A percentile compares a stretch with the other conserved stretches of the same genome.
phyloP scores from a whole-genome alignment of 2,797 vertebrate species.

The Delichon dasypus region DNA sequence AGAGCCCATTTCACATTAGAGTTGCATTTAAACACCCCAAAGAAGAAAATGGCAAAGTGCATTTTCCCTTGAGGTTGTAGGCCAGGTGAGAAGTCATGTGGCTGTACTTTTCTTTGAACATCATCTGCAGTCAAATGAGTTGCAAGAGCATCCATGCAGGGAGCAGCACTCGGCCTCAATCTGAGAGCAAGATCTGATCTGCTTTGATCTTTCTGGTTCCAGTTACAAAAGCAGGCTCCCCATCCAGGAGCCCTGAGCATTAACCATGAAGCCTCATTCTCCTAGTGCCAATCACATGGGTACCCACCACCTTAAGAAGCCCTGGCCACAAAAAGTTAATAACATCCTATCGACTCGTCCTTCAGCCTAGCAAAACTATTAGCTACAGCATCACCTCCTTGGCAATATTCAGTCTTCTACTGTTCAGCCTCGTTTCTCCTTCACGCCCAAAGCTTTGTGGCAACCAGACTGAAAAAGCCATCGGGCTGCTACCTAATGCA shows the following conservation, averaged over 20 bases:
- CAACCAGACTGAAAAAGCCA: not conserved
- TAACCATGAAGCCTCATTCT: not conserved
- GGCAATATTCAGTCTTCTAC: not conserved
- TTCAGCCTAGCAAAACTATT: not conserved
- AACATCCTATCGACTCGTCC: not conserved
- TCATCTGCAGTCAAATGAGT: not conserved
- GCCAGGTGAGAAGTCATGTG: not conserved
- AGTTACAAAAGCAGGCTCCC: not conserved
- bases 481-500: fast-evolving
- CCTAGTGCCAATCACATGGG: not conserved
- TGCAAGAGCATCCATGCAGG: not conserved
- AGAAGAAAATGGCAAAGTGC: not conserved
- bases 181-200: not conserved
- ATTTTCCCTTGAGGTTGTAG: not conserved
- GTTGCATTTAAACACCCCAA: not conserved
- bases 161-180: not conserved
- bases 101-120: not conserved
- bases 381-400: not conserved
- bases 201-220: not conserved
- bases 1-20: not conserved
- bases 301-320: not conserved
- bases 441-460: not conserved
- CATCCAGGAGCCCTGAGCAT: not conserved
- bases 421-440: not conserved
- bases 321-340: not conserved